Percentiles rank a stretch among this genome's conserved stretches.
Evolutionary conservation across 2,888 invertebrate species (phyloP).

Genomic region (Dasypolia templi): DNA sequence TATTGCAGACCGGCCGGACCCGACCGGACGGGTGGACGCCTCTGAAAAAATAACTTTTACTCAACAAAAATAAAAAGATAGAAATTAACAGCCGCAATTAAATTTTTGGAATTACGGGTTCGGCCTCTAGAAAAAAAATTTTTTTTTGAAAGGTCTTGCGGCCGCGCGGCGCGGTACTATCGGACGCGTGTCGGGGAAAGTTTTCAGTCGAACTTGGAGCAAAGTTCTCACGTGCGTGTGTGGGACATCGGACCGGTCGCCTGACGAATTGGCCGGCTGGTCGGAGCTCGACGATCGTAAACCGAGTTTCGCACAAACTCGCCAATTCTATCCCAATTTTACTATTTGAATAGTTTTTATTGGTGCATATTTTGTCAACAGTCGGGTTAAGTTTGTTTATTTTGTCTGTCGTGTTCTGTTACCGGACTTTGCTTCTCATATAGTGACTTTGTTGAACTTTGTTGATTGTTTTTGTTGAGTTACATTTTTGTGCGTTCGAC

Average conservation of each 20-base stretch:
- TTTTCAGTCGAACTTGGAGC: conserved; percentile 79
- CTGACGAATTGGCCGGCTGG: conserved; percentile 79
- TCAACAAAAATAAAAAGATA: conserved; percentile 76
- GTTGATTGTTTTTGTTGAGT: conserved; percentile 83
- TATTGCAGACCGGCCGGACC: conserved; percentile 90
- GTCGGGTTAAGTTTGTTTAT: conserved; percentile 76
- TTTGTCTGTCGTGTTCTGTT: conserved; percentile 73
- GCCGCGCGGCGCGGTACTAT: conserved; percentile 77
- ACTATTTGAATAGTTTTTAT: conserved; percentile 66
- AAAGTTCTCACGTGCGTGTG: conserved; percentile 87
- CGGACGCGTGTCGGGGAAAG: conserved; percentile 81
- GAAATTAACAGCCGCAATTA: conserved; percentile 75
- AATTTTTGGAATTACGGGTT: conserved; percentile 69
- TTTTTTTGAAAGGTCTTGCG: conserved; percentile 65
- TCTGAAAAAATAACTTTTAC: conserved; percentile 80
- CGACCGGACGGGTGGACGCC: conserved; percentile 89
- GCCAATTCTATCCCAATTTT: conserved; percentile 61
- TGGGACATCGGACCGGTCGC: conserved; percentile 75
- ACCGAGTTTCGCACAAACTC: conserved; percentile 65
- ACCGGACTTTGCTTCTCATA: conserved; percentile 81
- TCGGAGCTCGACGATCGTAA: conserved; percentile 60
- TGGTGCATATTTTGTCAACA: conserved; percentile 77
- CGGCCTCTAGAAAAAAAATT: conserved; percentile 52
- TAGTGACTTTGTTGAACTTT: conserved; percentile 86
- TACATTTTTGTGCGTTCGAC: conserved; percentile 72